Base-by-base conservation (phyloP, 2,797 vertebrate genomes). In the Phalloptychus januarius region DNA sequence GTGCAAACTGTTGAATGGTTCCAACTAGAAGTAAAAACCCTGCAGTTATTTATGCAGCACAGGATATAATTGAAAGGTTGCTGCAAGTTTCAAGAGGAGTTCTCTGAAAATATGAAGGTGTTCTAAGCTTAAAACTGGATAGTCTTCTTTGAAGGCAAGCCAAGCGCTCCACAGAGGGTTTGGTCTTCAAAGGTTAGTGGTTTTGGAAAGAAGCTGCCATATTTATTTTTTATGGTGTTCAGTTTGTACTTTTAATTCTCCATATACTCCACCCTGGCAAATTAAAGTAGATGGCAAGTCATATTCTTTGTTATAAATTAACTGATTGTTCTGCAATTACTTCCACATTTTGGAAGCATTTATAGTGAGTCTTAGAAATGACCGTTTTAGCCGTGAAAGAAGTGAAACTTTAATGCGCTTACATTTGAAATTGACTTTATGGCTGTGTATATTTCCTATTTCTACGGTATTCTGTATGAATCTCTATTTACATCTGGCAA, bases 61-160 rank as follows among this genome's bases (percentile, higher is more conserved):
- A 76, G 58, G 83, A 58, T 63, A 69, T 70, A 54, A 74, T 25
- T 0, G 5, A 46, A 70, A 25, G 56, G 74, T 50, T 50, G 50
- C 40, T 36, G 65, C 69, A 23, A 58, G 46, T 75, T 81, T 80
- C 58, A 28, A 40, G 36, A 5, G 46, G 25, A 75, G 13, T 48
- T 74, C 52, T 56, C 36, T 67, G 76, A 72, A 56, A 73, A 78
- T 71, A 81, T 76, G 71, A 81, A 77, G 71, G 52, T 40, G 56
- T 6, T n/a, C 63, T 74, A 70, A 70, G 58, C 71, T 71, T 56
- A 42, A 56, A 76, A 40, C 61, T 58, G n/a, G 5, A 61, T 69
- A 44, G 72, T 46, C 45, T 73, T 71, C 7, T 75, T 80, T 48
- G 73, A 74, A 70, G 50, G 76, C 36, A 38, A 48, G 54, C 45